Base-by-base conservation (phyloP, 2,797 vertebrate species). In the Diglossa cyanea region DNA sequence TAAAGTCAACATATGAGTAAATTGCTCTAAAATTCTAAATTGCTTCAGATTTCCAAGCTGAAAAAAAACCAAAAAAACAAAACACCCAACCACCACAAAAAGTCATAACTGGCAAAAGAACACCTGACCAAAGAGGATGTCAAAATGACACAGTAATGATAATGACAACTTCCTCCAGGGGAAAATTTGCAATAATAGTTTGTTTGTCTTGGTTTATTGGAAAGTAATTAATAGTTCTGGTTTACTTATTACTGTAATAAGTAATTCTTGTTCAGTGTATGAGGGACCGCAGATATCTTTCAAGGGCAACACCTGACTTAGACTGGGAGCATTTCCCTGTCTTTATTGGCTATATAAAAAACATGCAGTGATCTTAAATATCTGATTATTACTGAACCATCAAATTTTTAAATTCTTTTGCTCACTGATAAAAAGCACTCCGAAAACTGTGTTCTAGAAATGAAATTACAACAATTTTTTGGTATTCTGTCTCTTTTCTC, bases 1-100 rank as follows among this genome's bases (percentile, higher is more conserved):
- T 54, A 61, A 88, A 25, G 4, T 11, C 4, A 65, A 45, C 0
- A 2, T 35, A 65, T 0, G 2, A 48, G 17, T 23, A 76, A 57
- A 83, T 33, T 31, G 2, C 7, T 26, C 9, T 81, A 37, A 74
- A 47, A 63, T 39, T 80, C 26, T 62, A 42, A 78, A 48, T 75
- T 13, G 15, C 40, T 89, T 74, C 23, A 40, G 48, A 77, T 11
- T 3, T 51, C 8, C 48, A 58, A 70, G 23, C 3, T 63, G 28
- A 14, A 5, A 53, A 54, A 28, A 58, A 13, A 2, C 2, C 55
- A 47, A 30, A 39, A 60, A 8, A 48, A 18, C 4, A 39, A 60
- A 60, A 28, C 17, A 6, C 2, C 3, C 10, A 39, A 30, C 5
- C 8, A 51, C 1, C 4, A 16, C 16, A 13, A 18, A 47, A 80